Conservation (phyloP, 2,797 vertebrate species). For the Aphelocoma californica region DNA sequence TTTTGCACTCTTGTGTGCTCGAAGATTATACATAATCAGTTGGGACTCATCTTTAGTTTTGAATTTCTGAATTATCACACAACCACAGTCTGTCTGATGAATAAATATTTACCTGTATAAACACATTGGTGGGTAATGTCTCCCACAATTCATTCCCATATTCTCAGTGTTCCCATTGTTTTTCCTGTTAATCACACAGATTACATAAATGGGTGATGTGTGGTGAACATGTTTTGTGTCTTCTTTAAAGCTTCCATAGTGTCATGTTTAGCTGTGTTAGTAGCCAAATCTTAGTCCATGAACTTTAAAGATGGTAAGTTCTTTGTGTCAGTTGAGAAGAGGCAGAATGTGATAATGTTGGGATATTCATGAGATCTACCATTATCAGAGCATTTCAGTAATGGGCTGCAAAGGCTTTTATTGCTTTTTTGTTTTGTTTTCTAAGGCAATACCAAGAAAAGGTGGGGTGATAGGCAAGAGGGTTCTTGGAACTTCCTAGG, state of each 20-base stretch:
- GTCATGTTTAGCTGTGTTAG: neutral
- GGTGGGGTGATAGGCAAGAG: neutral
- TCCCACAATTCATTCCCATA: neutral
- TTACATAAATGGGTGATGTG: neutral
- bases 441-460: neutral
- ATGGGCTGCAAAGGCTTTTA: neutral
- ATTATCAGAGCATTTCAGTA: neutral
- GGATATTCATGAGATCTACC: neutral
- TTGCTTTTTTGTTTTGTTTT: neutral
- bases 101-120: neutral
- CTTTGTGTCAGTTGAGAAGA: neutral
- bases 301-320: neutral
- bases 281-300: neutral
- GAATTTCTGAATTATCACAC: neutral
- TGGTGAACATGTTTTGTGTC: neutral
- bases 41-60: neutral
- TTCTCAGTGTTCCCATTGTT: neutral
- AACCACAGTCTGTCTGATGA: neutral
- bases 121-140: neutral
- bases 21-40: neutral
- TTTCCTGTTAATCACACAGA: neutral
- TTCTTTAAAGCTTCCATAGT: neutral
- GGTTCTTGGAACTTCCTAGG: neutral
- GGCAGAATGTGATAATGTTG: neutral
- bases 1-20: neutral